These are phyloP conservation scores for Tapirus terrestris DNA, from an alignment of 2,113 vertebrate species.

Conservation along the genomic window DNA sequence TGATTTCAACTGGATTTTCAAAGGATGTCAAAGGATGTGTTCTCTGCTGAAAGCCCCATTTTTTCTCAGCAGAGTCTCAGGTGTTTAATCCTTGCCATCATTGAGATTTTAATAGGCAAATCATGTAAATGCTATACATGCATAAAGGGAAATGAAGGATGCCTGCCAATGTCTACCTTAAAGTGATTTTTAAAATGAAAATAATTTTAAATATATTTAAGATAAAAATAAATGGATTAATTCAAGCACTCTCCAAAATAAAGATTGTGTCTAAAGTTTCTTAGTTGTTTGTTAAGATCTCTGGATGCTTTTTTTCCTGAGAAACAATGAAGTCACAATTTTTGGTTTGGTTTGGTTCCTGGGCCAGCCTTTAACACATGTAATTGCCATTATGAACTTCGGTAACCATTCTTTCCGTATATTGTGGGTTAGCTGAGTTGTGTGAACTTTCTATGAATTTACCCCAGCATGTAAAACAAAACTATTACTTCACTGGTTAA, in stretches of 20 bases:
- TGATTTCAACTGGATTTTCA: neutral
- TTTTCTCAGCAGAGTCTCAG: neutral
- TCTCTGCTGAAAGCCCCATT: neutral
- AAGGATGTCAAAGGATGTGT: neutral
- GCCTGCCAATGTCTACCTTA: neutral
- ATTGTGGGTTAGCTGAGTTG: neutral
- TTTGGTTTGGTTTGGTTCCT: neutral
- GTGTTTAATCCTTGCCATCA: neutral
- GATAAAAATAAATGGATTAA: neutral
- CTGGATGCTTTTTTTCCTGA: neutral
- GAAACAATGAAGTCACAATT: neutral
- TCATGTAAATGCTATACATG: neutral
- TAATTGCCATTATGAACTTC: neutral
- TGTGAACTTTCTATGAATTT: neutral
- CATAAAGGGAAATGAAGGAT: neutral
- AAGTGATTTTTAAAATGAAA: neutral
- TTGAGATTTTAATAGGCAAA: neutral
- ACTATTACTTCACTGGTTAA: neutral
- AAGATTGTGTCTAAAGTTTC: neutral
- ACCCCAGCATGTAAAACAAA: neutral
- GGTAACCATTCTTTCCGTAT: neutral
- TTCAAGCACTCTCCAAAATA: neutral
- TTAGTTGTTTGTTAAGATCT: neutral
- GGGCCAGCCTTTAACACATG: neutral
- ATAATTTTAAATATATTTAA: neutral